Conservation (phyloP, 2,113 vertebrate species). For the Callospermophilus lateralis region DNA sequence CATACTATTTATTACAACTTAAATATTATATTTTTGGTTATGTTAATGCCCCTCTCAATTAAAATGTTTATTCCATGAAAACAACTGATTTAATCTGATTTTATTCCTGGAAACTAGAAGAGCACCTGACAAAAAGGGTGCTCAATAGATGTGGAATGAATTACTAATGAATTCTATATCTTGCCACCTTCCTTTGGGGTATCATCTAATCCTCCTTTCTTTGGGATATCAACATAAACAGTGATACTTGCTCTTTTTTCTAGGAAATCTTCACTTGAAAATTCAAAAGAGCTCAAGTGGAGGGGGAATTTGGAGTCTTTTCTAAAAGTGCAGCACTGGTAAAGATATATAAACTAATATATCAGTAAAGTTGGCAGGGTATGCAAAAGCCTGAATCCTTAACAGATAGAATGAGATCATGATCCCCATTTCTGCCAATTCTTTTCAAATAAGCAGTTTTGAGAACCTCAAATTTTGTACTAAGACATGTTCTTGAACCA, state of each 20-base stretch:
- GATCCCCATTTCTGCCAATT: background rate
- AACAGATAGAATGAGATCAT: background rate
- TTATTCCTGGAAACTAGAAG: background rate
- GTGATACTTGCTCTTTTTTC: background rate
- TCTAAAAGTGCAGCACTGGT: background rate
- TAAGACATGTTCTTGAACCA: background rate
- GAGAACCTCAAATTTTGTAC: background rate
- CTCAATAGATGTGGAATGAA: background rate
- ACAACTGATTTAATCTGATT: background rate
- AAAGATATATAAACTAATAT: background rate
- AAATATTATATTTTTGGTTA: background rate
- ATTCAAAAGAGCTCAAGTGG: background rate
- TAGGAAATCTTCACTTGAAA: background rate
- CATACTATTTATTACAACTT: background rate
- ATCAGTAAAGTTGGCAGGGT: background rate
- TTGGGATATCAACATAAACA: background rate
- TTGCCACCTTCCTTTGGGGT: background rate
- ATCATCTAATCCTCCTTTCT: background rate
- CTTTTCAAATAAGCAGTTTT: background rate
- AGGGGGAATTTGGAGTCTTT: background rate
- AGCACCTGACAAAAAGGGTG: background rate
- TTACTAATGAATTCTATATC: background rate
- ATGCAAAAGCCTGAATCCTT: background rate
- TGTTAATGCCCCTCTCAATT: background rate
- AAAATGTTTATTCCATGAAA: background rate